Evolutionary conservation across 2,113 vertebrate genomes (phyloP), one percentile per base, ranked within the genome.

Genomic region (Phyllopteryx taeniolatus): DNA sequence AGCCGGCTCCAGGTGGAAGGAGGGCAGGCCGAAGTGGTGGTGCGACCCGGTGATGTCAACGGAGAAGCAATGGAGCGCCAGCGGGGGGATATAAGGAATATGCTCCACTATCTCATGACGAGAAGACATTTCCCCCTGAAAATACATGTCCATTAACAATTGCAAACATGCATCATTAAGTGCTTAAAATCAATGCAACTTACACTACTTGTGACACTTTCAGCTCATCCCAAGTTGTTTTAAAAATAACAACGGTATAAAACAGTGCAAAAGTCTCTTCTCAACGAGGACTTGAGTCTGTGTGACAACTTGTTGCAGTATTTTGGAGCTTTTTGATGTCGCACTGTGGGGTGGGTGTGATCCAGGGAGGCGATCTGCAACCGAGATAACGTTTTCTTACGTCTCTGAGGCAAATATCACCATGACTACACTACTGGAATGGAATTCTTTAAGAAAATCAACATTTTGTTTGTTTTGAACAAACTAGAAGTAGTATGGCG

Each of bases 1-100:
- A 1, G 89, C 75, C 0, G 91, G 65, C 20, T 93, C 92, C 11
- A 93, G 76, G 15, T 79, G 92, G 81, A 90, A 81, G 1, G 44
- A 47, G 93, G 85, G 73, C 20, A 66, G 44, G 44, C 43, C 22
- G 5, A 65, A 46, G 43, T 46, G 63, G 70, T 83, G 87, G 63
- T 80, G 77, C n/a, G 88, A 79, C 5, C 68, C 77, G 42, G 1
- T 83, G 63, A 47, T 86, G 1, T 79, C 87, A 78, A 12, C 66
- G 61, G 82, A 80, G 17, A 83, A 49, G 22, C 89, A 74, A 67
- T 79, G 88, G 31, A 92, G 67, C 27, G 91, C 78, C 81, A 84
- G 53, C 0, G 87, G 70, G 72, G 86, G 82, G 19, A 93, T 71
- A 46, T 88, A 89, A 1, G 83, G 74, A 19, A 91, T 68, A 67